Conservation (phyloP, 2,888 invertebrate genomes). For the Iselma pallidipennis region DNA sequence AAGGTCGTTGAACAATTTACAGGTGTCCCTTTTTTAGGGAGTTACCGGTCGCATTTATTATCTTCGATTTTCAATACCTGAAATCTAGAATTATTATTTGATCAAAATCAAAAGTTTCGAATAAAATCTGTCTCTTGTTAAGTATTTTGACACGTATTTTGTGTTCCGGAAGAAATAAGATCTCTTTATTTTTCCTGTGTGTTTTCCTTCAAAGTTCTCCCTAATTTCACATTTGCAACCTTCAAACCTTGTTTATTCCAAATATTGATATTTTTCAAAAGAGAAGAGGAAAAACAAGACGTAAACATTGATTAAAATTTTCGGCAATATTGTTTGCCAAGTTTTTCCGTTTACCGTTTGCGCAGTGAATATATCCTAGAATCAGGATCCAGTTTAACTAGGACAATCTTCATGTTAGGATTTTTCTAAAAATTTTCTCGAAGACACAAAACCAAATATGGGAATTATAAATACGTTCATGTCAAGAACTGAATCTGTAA, state of each 20-base stretch:
- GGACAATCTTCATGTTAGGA: background rate
- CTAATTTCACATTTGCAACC: background rate
- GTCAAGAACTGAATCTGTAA: background rate
- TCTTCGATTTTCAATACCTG: too few relatives aligned
- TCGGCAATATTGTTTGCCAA: background rate
- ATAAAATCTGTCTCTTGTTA: too few relatives aligned
- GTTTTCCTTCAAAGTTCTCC: too few relatives aligned
- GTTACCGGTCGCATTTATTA: too few relatives aligned
- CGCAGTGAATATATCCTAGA: background rate
- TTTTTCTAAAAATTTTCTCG: background rate
- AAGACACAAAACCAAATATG: background rate
- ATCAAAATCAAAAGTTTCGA: too few relatives aligned
- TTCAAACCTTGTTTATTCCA: background rate
- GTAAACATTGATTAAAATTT: background rate
- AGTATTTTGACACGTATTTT: too few relatives aligned
- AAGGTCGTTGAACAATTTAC: too few relatives aligned
- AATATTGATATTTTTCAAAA: too few relatives aligned
- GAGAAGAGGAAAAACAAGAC: background rate
- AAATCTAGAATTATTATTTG: too few relatives aligned
- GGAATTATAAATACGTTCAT: background rate
- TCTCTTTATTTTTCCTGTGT: too few relatives aligned
- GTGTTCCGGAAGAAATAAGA: too few relatives aligned
- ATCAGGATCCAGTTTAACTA: background rate
- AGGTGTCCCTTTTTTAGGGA: too few relatives aligned
- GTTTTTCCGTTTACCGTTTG: background rate